Evolutionary conservation across 2,888 invertebrate species (phyloP).

Genomic region (Rosalia funebris): DNA sequence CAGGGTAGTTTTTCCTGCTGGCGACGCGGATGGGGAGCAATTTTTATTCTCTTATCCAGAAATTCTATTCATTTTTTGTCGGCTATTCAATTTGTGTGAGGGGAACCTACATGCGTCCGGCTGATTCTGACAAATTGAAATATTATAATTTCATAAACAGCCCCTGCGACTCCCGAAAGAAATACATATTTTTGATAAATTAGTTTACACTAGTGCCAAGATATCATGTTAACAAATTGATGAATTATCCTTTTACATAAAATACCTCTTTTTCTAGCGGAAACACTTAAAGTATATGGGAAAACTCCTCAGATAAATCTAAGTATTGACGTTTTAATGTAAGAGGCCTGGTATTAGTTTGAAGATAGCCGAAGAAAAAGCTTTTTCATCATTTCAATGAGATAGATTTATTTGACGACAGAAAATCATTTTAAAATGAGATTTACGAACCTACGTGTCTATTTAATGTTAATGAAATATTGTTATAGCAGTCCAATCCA

Average conservation of each 20-base stretch:
- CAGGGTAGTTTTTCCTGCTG: slow-evolving; percentile 6
- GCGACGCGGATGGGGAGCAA: slow-evolving; percentile 18
- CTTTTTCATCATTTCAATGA: slow-evolving; percentile 15
- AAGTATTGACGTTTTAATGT: slow-evolving; percentile 21
- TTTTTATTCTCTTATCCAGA: slow-evolving; percentile 25
- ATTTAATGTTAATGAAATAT: too few species aligned
- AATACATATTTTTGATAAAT: slow-evolving; percentile 29
- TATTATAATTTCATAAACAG: slow-evolving; percentile 43
- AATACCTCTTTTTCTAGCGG: slow-evolving; percentile 21
- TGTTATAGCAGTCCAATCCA: too few species aligned
- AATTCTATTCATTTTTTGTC: slow-evolving; percentile 38
- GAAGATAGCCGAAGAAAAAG: slow-evolving; percentile 18
- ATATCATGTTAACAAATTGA: slow-evolving; percentile 23
- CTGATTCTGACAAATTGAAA: slow-evolving; percentile 45
- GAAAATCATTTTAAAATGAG: too few species aligned
- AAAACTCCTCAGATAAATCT: slow-evolving; percentile 17
- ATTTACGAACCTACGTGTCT: too few species aligned
- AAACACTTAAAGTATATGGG: slow-evolving; percentile 3
- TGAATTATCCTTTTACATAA: slow-evolving; percentile 21
- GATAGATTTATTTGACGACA: neutral
- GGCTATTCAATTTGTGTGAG: slow-evolving; percentile 40
- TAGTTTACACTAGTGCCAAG: slow-evolving; percentile 12
- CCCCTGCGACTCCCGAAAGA: slow-evolving; percentile 23
- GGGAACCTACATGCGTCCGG: slow-evolving; percentile 37
- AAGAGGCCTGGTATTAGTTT: slow-evolving; percentile 3